Base-by-base conservation (phyloP, 2,113 vertebrate species). In the Ageneiosus marmoratus region DNA sequence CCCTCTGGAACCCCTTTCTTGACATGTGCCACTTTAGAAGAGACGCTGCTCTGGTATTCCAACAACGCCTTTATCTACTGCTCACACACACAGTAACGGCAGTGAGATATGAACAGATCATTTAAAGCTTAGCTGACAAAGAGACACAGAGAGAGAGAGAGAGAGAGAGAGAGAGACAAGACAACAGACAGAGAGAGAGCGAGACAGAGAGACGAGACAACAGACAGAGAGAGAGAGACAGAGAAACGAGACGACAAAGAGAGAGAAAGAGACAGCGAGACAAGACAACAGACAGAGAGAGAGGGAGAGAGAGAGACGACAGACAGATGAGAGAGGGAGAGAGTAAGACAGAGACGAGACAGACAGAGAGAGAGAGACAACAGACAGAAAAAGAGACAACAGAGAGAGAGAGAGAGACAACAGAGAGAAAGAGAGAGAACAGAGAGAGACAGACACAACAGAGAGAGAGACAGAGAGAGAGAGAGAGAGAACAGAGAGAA, bases 211-310 rank as follows among this genome's bases (percentile, higher is more conserved):
- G n/a, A n/a, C n/a, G n/a, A n/a, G n/a, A n/a, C n/a, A n/a, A n/a
- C n/a, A 5, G 5, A 41, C 3, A 41, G 37, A 41, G 37, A 41
- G 37, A 41, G 37, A 41, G 37, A 41, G 37, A 41, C 37, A 41
- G 37, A 41, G 3, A 41, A 5, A 41, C 20, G 67, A 27, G 74
- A 81, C n/a, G 70, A 86, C 75, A 83, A 83, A 34, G 77, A 85
- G 80, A 81, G 86, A 81, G 78, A 82, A 87, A 56, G 58, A 81
- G 67, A 50, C n/a, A 27, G n/a, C n/a, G n/a, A n/a, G n/a, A n/a
- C n/a, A n/a, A n/a, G n/a, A n/a, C n/a, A n/a, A n/a, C n/a, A n/a
- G n/a, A n/a, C n/a, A 60, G 10, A 27, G 11, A 8, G 58, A 60
- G 5, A 60, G 24, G 27, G 2, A 58, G 55, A 56, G 7, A 56